These are phyloP conservation scores for Heterotilapia buettikoferi DNA, from an alignment of 2,113 vertebrate species.

Conservation along the genomic window DNA sequence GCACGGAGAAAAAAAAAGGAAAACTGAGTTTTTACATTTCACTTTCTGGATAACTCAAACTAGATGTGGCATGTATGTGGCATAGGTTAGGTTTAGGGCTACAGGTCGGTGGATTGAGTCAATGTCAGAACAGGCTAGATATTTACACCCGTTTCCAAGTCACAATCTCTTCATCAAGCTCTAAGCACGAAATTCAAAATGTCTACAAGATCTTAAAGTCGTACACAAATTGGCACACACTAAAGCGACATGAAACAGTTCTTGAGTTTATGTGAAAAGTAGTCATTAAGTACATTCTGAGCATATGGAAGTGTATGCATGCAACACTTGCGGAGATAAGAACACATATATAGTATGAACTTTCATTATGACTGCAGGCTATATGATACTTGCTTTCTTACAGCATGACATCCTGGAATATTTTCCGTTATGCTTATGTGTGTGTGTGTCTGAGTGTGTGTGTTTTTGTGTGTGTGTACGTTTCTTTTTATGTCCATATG, in stretches of 20 bases:
- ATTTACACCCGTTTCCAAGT: neutral
- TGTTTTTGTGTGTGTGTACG: neutral
- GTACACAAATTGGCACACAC: neutral
- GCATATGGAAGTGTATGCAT: neutral
- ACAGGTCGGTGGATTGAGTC: neutral
- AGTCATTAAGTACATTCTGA: neutral
- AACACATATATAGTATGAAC: neutral
- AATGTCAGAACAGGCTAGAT: neutral
- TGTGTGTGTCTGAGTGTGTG: neutral
- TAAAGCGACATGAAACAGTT: neutral
- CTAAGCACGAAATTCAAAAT: neutral
- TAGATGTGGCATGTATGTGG: neutral
- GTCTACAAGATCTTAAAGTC: neutral
- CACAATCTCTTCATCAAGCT: neutral
- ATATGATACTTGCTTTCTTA: neutral
- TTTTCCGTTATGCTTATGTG: constrained; percentile 35
- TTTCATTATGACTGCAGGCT: neutral
- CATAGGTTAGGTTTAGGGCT: neutral
- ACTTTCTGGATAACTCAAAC: neutral
- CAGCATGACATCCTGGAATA: constrained; percentile 28
- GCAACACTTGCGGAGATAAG: neutral
- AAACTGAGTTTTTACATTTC: neutral
- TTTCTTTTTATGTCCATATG: constrained; percentile 1
- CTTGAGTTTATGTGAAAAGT: neutral
- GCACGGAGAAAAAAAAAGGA: neutral